These are phyloP conservation scores for Pitangus sulphuratus DNA, from an alignment of 2,797 vertebrate species.

Conservation along the genomic window DNA sequence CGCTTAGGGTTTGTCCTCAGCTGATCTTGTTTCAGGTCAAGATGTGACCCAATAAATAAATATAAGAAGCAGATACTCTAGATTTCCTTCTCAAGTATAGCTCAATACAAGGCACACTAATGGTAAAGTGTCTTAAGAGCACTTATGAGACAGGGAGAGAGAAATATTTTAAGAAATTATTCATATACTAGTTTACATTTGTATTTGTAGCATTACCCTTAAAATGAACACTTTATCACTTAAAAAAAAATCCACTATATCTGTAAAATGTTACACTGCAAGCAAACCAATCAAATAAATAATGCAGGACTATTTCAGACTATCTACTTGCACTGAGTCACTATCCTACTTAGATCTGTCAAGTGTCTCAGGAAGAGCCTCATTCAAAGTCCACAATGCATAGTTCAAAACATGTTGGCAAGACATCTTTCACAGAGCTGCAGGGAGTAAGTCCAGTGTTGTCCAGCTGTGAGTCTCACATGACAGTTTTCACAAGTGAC, in stretches of 20 bases:
- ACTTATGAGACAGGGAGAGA: background rate
- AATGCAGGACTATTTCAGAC: background rate
- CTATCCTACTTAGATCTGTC: background rate
- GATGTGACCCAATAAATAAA: background rate
- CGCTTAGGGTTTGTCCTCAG: background rate
- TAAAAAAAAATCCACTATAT: background rate
- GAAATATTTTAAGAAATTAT: background rate
- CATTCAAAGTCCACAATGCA: background rate
- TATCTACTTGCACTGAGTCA: background rate
- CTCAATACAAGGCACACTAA: background rate
- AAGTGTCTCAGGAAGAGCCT: background rate
- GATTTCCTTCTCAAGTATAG: background rate
- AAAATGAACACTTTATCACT: background rate
- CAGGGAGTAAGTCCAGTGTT: background rate
- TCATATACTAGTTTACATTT: background rate
- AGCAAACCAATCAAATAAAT: background rate
- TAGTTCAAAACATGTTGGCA: background rate
- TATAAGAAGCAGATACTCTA: background rate
- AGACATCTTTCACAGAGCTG: background rate
- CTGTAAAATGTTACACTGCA: background rate
- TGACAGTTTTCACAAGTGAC: background rate
- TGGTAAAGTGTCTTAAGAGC: background rate
- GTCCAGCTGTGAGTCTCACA: background rate
- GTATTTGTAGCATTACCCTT: background rate
- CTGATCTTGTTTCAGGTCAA: background rate